Evolutionary conservation across 2,113 vertebrate species (phyloP).

Genomic region (Thinocorus orbignyianus): DNA sequence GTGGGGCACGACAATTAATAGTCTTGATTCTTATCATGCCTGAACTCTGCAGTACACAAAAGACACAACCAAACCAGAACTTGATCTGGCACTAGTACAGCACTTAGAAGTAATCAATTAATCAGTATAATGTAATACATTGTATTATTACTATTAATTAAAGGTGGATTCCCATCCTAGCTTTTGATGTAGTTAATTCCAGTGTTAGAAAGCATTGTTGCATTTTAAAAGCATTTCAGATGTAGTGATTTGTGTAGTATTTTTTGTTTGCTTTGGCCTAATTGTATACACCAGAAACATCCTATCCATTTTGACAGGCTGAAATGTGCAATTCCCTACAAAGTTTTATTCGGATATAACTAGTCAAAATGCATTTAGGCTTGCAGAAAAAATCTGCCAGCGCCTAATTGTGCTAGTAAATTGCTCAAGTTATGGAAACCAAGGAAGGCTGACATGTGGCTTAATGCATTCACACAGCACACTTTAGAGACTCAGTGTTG

Average conservation of each 20-base stretch:
- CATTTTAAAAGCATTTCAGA: background rate
- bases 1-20: background rate
- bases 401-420: background rate
- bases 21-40: background rate
- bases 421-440: background rate
- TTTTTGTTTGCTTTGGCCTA: background rate
- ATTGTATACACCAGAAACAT: background rate
- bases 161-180: background rate
- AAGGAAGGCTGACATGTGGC: background rate
- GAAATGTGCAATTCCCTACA: background rate
- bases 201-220: background rate
- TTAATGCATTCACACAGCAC: background rate
- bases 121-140: background rate
- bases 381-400: conserved; percentile 7
- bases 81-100: background rate
- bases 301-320: background rate
- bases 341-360: background rate
- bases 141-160: background rate
- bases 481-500: background rate
- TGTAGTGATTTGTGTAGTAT: background rate
- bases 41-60: background rate
- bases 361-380: conserved; percentile 20
- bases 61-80: background rate
- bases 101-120: background rate
- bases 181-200: background rate